Percentiles rank a stretch among this genome's conserved stretches.
phyloP scores from a whole-genome alignment of 2,888 invertebrate species.

The Acronicta alni region DNA sequence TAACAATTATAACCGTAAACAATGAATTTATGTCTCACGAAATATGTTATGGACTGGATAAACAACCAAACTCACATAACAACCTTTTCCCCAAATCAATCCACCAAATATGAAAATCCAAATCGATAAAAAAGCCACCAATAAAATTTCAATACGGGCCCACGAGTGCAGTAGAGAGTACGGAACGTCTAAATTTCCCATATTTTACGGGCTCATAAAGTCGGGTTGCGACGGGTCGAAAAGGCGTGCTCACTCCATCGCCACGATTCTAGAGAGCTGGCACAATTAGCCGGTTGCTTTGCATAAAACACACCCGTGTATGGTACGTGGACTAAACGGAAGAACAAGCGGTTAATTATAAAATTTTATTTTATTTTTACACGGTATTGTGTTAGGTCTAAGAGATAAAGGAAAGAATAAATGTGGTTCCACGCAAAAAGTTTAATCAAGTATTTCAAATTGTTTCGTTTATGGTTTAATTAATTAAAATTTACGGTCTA shows the following conservation, averaged over 20 bases:
- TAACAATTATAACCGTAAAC: neutral
- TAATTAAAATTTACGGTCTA: too few relatives aligned
- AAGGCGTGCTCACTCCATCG: constrained; percentile 69
- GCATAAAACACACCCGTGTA: constrained; percentile 74
- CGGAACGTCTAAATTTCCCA: constrained; percentile 52
- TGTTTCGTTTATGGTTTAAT: neutral
- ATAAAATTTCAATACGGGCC: constrained; percentile 48
- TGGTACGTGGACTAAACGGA: constrained; percentile 53
- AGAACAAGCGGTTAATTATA: constrained; percentile 48
- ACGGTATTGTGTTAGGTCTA: constrained; percentile 14
- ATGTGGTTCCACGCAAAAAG: neutral
- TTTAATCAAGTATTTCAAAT: neutral
- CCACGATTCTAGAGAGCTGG: constrained; percentile 70
- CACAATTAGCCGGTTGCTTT: constrained; percentile 80
- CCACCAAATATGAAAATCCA: constrained; percentile 24
- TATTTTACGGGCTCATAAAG: constrained; percentile 66
- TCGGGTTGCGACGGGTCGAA: constrained; percentile 60
- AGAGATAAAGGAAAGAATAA: neutral
- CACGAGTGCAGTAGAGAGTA: constrained; percentile 44
- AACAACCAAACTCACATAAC: neutral
- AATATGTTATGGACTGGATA: neutral
- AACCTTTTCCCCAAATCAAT: constrained; percentile 24
- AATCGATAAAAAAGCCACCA: constrained; percentile 39
- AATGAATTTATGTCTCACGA: neutral
- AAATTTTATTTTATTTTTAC: constrained; percentile 18